A percentile compares a stretch with the other conserved stretches of the same genome.
Conservation (phyloP, 2,888 invertebrate genomes). For the Drosophila subquinaria region DNA sequence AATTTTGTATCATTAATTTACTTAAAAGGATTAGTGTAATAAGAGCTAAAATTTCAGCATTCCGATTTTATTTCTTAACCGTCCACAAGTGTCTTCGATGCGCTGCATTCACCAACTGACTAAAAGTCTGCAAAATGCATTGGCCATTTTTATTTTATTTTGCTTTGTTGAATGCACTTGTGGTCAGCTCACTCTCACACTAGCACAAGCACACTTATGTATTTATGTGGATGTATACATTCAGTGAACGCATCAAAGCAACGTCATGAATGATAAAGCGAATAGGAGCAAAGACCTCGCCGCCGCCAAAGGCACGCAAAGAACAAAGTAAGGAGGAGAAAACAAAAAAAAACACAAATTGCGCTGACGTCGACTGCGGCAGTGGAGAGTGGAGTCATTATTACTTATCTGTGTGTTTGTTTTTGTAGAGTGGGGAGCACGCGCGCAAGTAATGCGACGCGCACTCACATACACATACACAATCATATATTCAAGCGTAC, state of each 20-base stretch:
- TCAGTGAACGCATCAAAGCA: constrained; percentile 41
- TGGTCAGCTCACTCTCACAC: constrained; percentile 20
- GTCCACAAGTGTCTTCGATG: background rate
- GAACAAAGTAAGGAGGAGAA: constrained; percentile 47
- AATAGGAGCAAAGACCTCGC: constrained; percentile 71
- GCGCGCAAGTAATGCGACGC: constrained; percentile 62
- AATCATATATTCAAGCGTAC: constrained; percentile 18
- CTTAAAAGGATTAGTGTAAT: background rate
- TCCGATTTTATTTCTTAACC: background rate
- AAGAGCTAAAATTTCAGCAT: background rate
- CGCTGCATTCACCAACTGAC: constrained; percentile 38
- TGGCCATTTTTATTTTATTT: constrained; percentile 27
- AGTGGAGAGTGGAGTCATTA: constrained; percentile 63
- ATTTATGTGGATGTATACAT: background rate
- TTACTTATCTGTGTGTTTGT: constrained; percentile 53
- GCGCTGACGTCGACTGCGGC: constrained; percentile 48
- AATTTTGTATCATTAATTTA: too few relatives aligned
- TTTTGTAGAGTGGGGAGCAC: constrained; percentile 42
- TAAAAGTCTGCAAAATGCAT: constrained; percentile 26
- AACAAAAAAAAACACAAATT: constrained; percentile 53
- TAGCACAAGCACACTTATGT: constrained; percentile 10
- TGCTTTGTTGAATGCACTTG: constrained; percentile 14
- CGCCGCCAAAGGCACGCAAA: constrained; percentile 53
- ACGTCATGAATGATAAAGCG: constrained; percentile 62
- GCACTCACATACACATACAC: constrained; percentile 29